Conservation (phyloP, 2,113 vertebrate genomes). For the Coturnix japonica region DNA sequence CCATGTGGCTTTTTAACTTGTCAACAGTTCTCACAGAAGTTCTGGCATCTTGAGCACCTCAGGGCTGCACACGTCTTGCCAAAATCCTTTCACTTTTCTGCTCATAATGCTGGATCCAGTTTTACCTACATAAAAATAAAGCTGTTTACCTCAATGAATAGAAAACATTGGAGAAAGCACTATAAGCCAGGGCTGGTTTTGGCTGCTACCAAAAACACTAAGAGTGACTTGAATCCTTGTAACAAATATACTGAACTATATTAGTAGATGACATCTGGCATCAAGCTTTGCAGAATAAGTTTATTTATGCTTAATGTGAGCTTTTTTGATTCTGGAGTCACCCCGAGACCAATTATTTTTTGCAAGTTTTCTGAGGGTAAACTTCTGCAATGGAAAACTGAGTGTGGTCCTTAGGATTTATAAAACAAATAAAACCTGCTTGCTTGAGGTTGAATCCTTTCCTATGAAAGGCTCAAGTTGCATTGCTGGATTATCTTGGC, state of each 20-base stretch:
- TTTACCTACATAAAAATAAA: background rate
- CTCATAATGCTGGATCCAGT: background rate
- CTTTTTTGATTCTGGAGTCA: background rate
- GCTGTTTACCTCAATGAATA: background rate
- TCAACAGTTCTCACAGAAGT: background rate
- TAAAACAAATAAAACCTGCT: background rate
- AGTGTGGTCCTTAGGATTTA: background rate
- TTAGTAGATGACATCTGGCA: background rate
- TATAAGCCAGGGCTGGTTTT: background rate
- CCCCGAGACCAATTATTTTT: background rate
- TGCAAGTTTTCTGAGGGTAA: background rate
- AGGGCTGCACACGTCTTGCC: background rate
- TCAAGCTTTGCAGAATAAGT: background rate
- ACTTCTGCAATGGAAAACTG: background rate
- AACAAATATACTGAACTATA: background rate
- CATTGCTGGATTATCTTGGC: background rate
- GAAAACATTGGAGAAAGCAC: background rate
- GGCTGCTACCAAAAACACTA: background rate
- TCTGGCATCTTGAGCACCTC: background rate
- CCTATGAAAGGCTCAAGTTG: background rate
- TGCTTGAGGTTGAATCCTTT: background rate
- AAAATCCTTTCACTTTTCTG: background rate
- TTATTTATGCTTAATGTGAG: background rate
- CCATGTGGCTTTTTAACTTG: background rate
- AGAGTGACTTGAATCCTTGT: background rate